Conservation (phyloP, 2,113 vertebrate species). For the Callithrix jacchus region DNA sequence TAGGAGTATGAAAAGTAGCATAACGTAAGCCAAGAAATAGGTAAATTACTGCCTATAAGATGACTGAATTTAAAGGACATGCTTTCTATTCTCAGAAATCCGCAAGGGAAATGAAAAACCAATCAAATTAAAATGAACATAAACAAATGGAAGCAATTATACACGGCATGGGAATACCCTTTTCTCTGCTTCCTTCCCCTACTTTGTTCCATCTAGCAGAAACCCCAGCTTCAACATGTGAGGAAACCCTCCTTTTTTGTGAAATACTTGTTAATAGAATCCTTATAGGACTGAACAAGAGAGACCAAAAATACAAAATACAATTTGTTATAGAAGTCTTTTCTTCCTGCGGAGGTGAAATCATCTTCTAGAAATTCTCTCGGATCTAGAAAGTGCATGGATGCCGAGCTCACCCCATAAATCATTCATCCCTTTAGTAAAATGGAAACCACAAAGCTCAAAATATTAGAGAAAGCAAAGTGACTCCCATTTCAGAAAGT, state of each 20-base stretch:
- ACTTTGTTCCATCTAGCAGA: constrained; percentile 51
- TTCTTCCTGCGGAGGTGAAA: constrained; percentile 26
- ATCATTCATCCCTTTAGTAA: constrained; percentile 21
- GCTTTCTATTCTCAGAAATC: constrained; percentile 41
- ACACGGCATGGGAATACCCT: not conserved
- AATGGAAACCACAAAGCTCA: constrained; percentile 40
- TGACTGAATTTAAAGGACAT: constrained; percentile 37
- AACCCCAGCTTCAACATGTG: constrained; percentile 32
- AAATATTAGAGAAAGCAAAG: constrained; percentile 52
- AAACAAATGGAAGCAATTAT: constrained; percentile 39
- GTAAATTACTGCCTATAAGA: not conserved
- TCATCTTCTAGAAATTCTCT: constrained; percentile 17
- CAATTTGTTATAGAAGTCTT: not conserved
- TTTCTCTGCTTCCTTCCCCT: constrained; percentile 68
- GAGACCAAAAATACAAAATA: constrained; percentile 33
- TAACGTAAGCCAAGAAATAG: constrained; percentile 45
- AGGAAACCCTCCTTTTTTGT: constrained; percentile 1
- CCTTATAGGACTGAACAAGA: constrained; percentile 5
- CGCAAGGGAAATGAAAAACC: constrained; percentile 50
- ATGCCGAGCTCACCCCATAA: constrained; percentile 28
- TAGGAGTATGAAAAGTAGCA: constrained; percentile 16
- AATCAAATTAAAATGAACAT: constrained; percentile 56
- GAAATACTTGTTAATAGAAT: not conserved
- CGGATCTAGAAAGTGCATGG: not conserved
- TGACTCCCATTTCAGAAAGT: constrained; percentile 43